Base-by-base conservation (phyloP, 1,140 invertebrate genomes). In the Brachionus koreanus region DNA sequence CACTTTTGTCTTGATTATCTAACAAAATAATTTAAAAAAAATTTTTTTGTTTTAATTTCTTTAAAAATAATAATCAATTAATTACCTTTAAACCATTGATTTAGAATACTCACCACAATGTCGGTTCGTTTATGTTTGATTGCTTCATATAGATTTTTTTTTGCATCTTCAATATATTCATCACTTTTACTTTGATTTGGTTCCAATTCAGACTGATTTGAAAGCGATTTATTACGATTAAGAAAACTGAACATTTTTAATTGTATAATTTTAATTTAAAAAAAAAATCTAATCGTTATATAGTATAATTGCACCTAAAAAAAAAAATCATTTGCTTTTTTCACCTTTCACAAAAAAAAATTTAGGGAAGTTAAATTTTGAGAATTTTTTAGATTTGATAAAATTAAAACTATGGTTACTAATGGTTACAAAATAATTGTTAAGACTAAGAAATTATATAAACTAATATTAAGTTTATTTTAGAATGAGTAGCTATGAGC, bases 41-140 rank as follows among this genome's bases (percentile, higher is more conserved):
- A 39, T 6, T 75, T 43, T 75, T 75, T 75, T 75, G 25, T 5
- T 25, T 75, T 75, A 25, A 25, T 75, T n/a, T n/a, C n/a, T 29
- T 29, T 52, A 52, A 29, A 29, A 29, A 29, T 3, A 29, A 29
- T 29, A 29, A 29, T 29, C 1, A 29, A 29, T 29, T 1, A 29
- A 19, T 39, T 79, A 61, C 76, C 49, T 79, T 79, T 79, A 43
- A 79, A 79, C 76, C 76, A 79, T 35, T 79, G 49, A 43, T 79
- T 79, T 37, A 79, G 25, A 23, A 79, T 42, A 7, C 46, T 61
- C 2, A 79, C 61, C 9, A 79, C 46, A 61, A 79, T 79, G 42
- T 79, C 76, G 35, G 61, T 65, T 23, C 76, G 19, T 13, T 35
- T 37, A 35, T 79, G 76, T 13, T 61, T 4, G n/a, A 79, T 25